Evolutionary conservation across 1,140 invertebrate genomes (phyloP), one percentile per base, ranked within the genome.

Genomic region (Brachionus calyciflorus): DNA sequence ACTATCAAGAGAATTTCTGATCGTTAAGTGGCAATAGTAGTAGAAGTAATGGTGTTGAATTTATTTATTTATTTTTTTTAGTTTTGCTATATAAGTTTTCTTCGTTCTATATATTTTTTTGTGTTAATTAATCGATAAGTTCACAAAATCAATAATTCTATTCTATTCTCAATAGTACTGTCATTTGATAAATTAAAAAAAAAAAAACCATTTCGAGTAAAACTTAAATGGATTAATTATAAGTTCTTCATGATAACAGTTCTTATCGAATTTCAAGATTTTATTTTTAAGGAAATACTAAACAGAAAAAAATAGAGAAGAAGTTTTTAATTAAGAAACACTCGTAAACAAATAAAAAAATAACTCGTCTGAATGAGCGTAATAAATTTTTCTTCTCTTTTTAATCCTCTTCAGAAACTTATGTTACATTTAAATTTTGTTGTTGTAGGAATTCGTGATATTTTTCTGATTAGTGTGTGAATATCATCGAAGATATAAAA

Each of bases 121-220:
- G n/a, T n/a, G n/a, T 60, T 60, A 60, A 60, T 60, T 60, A 60
- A 60, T 60, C 55, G 55, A 60, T 60, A 60, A 53, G 19, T 53
- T 53, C 26, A n/a, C n/a, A 53, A 53, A 53, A 60, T 60, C 55
- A 60, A 60, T 60, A 60, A 17, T 49, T 37, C 9, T 37, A 5
- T 37, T 37, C 33, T 37, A 37, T 37, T 9, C 33, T 37, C 33
- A 37, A 49, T 17, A 19, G 30, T 60, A 55, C 5, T 60, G 55
- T 60, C 55, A 60, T 60, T 60, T 19, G 55, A 60, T 60, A 60
- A 60, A 60, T 60, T 60, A 21, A 60, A 37, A 37, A 40, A 53
- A 26, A 3, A 37, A 60, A 40, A 37, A 60, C 28, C 55, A 60
- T 60, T 60, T 60, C 30, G 12, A n/a, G 28, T 33, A 37, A 5